A percentile compares a stretch with the other conserved stretches of the same genome.
phyloP scores from a whole-genome alignment of 30 jellyfish, hydroid and myxozoan species.

The Aurelia coerulea region DNA sequence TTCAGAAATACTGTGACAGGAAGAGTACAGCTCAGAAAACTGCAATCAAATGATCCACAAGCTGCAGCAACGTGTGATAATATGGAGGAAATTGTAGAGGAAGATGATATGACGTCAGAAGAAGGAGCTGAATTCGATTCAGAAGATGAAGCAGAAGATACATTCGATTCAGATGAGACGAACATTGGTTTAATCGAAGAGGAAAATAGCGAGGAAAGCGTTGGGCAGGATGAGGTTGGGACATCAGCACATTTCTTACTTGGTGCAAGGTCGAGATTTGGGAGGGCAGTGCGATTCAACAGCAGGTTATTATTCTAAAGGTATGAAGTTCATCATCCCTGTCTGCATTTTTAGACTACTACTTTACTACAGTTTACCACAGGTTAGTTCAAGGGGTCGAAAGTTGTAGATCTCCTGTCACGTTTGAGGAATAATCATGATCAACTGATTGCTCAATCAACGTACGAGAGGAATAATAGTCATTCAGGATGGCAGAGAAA shows the following conservation, averaged over 20 bases:
- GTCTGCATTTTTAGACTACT: not conserved
- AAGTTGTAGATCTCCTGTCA: too few species aligned
- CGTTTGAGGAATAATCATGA: too few species aligned
- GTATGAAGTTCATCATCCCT: not conserved
- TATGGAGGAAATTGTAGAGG: constrained; percentile 15
- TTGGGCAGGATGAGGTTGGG: not conserved
- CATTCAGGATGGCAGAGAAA: not conserved
- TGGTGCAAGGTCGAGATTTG: constrained; percentile 6
- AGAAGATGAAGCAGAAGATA: not conserved
- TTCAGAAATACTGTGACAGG: not conserved
- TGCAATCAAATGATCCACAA: constrained; percentile 11
- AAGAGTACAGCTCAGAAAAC: not conserved
- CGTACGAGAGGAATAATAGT: too few species aligned
- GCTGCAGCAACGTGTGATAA: not conserved
- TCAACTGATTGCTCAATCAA: too few species aligned
- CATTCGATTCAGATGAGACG: not conserved
- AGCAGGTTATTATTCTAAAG: constrained; percentile 22
- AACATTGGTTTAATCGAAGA: not conserved
- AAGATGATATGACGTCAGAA: constrained; percentile 7
- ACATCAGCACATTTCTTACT: not conserved
- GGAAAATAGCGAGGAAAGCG: not conserved
- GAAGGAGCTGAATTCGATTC: not conserved
- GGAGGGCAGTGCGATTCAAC: constrained; percentile 28
- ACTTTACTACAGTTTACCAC: too few species aligned
- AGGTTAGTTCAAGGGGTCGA: too few species aligned